Evolutionary conservation across 2,888 invertebrate genomes (phyloP).

Genomic region (Nemotelus pantherinus): DNA sequence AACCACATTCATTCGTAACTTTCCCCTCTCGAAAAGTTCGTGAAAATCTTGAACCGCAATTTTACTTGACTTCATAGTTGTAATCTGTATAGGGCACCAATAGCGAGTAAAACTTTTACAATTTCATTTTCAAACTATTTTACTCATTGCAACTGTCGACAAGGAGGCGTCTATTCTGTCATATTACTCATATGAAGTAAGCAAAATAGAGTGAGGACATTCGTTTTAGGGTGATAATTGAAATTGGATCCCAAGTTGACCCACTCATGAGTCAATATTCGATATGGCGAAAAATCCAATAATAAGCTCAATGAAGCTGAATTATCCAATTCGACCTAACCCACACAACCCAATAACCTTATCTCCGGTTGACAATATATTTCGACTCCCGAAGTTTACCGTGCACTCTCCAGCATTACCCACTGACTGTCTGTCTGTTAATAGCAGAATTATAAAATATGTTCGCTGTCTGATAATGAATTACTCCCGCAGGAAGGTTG

Average conservation of each 20-base stretch:
- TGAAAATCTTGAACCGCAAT: no score
- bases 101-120: no score
- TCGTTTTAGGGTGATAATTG: background rate
- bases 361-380: background rate
- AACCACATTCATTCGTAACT: no score
- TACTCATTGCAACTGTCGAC: no score
- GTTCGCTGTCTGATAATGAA: constrained; percentile 22
- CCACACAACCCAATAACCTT: background rate
- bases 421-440: background rate
- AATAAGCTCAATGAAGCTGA: background rate
- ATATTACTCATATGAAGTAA: no score
- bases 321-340: constrained; percentile 10
- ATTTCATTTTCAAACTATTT: no score
- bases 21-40: no score
- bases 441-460: constrained; percentile 7
- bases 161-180: no score
- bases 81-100: no score
- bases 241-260: constrained; percentile 23
- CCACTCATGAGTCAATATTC: constrained; percentile 4
- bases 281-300: background rate
- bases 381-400: background rate
- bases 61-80: no score
- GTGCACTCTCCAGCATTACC: background rate
- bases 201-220: no score
- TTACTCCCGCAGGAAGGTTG: constrained; percentile 21